Percentiles rank a stretch among this genome's conserved stretches.
These are phyloP conservation scores for Apomyelois bistriatella DNA, from an alignment of 2,888 invertebrate genomes.

Conservation along the genomic window DNA sequence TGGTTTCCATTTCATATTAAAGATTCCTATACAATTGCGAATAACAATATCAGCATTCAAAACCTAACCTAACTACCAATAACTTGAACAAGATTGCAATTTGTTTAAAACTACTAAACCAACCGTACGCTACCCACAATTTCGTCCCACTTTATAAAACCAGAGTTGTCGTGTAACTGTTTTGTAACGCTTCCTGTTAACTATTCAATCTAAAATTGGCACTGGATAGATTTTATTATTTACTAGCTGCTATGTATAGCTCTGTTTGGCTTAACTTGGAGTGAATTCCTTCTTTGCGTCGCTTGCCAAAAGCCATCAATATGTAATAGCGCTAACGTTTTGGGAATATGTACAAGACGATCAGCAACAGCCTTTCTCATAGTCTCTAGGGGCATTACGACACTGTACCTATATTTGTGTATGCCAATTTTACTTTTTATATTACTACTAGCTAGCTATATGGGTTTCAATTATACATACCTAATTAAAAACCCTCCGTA, in stretches of 20 bases:
- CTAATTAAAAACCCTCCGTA: too few relatives aligned
- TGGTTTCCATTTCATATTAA: background rate
- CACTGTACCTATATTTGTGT: too few relatives aligned
- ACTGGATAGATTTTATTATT: background rate
- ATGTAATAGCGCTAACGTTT: background rate
- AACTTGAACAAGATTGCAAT: background rate
- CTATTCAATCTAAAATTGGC: slow-evolving; percentile 1
- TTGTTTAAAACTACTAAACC: background rate
- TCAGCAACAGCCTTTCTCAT: too few relatives aligned
- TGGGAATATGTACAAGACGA: too few relatives aligned
- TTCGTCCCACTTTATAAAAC: background rate
- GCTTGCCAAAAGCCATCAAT: background rate
- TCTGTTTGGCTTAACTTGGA: background rate
- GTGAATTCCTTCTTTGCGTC: background rate
- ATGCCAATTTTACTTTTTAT: too few relatives aligned
- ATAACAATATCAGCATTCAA: background rate
- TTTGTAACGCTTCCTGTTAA: background rate
- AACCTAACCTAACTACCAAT: too few relatives aligned
- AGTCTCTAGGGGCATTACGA: too few relatives aligned
- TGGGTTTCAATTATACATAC: too few relatives aligned
- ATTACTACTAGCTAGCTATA: too few relatives aligned
- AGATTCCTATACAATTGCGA: background rate
- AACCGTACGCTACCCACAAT: background rate
- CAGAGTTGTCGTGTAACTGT: background rate
- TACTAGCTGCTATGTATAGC: background rate